Evolutionary conservation across 35 echinoderm and acorn worm genomes (phyloP), one percentile per base, ranked within the genome.

Genomic region (Apostichopus californicus): DNA sequence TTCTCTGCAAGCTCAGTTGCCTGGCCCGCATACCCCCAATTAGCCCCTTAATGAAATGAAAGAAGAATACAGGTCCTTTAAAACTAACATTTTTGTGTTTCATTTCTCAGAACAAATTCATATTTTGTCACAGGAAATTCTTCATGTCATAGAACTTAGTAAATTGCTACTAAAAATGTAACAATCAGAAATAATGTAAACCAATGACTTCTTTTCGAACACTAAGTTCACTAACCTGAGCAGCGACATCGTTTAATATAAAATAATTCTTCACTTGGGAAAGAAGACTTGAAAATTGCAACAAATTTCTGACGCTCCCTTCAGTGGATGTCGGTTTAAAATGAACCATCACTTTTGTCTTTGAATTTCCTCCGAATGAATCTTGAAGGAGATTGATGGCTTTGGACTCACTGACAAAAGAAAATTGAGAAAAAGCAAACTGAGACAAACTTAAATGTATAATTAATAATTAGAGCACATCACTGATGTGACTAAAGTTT

Each of bases 311-410:
- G 22, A 93, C 87, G 15, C 46, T 89, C 7, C 26, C 77, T 22
- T 86, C 75, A 9, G 77, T 87, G 55, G 93, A 91, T 3, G 77
- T 70, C 46, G 93, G 93, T 23, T 79, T 92, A 26, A 96, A 94
- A 60, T 99, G 95, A 23, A 99, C 92, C 77, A 99, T 93, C 17
- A 93, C 95, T 78, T 96, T 96, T 5, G 97, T 99, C 34, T 95
- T 92, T 24, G 91, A 94, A 56, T 99, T 99, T 28, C 97, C 97
- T 55, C 97, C 97, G 5, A 99, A 86, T 6, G 81, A 73, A 75
- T 94, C 93, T 13, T 93, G 86, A 4, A 99, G 18, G 4, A 96
- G 93, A 68, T 57, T 93, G 60, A 93, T 92, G 8, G 95, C 73
- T 79, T 95, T 94, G 25, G 97, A 99, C 5, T 93, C 93, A 79